Evolutionary conservation across 1,140 invertebrate genomes (phyloP).

Genomic region (Papilio polytes): DNA sequence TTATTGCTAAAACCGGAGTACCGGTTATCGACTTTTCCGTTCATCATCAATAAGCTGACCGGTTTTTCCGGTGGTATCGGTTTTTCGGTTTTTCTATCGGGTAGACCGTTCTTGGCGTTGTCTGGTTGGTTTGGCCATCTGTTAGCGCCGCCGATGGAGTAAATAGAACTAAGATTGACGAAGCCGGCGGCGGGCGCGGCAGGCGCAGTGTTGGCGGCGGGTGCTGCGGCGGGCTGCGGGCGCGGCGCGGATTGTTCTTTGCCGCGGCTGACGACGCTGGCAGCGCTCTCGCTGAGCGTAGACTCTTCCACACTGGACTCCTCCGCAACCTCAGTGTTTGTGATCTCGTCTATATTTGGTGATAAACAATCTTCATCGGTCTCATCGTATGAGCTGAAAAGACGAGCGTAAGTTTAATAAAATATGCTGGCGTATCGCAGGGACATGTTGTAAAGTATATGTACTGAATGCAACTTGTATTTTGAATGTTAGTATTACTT

Average conservation of each 20-base stretch:
- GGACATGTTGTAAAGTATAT: slow-evolving; percentile 54
- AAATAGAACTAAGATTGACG: slow-evolving; percentile 81
- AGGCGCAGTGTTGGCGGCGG: slow-evolving; percentile 41
- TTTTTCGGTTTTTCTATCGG: slow-evolving; percentile 72
- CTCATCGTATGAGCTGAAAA: slow-evolving; percentile 87
- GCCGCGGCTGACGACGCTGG: slow-evolving; percentile 42
- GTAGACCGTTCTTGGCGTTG: slow-evolving; percentile 59
- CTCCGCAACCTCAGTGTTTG: slow-evolving; percentile 80
- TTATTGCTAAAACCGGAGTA: slow-evolving; percentile 73
- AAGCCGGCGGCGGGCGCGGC: slow-evolving; percentile 55
- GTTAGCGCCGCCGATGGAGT: slow-evolving; percentile 70
- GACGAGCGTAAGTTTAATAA: slow-evolving; percentile 38
- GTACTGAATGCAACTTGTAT: slow-evolving; percentile 80
- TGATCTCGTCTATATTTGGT: slow-evolving; percentile 86
- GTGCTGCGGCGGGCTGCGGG: slow-evolving; percentile 37
- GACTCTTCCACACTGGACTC: slow-evolving; percentile 80
- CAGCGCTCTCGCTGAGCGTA: slow-evolving; percentile 62
- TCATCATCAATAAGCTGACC: slow-evolving; percentile 78
- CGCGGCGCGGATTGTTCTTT: slow-evolving; percentile 44
- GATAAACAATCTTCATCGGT: slow-evolving; percentile 86
- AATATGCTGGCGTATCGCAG: slow-evolving; percentile 6
- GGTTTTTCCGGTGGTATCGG: slow-evolving; percentile 76
- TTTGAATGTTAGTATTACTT: slow-evolving; percentile 74
- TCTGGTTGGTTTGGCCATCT: slow-evolving; percentile 59
- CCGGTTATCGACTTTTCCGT: slow-evolving; percentile 75